Evolutionary conservation across 2,113 vertebrate species (phyloP), one percentile per base, ranked within the genome.

Genomic region (Machaerirhynchus nigripectus): DNA sequence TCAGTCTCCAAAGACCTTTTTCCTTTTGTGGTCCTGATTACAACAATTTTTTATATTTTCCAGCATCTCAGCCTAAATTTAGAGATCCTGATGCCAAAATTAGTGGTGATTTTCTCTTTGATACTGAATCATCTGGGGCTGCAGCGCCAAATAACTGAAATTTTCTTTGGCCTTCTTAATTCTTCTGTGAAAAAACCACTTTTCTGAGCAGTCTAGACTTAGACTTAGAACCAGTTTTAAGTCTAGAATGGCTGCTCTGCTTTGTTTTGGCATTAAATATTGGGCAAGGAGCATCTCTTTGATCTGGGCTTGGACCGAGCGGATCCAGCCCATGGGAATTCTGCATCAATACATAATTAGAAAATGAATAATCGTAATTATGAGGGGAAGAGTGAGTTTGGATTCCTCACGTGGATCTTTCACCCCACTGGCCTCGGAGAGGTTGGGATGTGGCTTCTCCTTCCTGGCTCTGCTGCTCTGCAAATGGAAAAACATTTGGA

Each of bases 401-500:
- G 37, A 15, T 95, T 76, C 22, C 57, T 71, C 15, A 30, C 0
- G 0, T 33, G n/a, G 37, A 27, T 79, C 50, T 67, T 49, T 31
- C 7, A 4, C 37, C 44, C 52, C 53, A 40, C 1, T 6, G 0
- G 17, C 33, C 79, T 68, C 2, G 4, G 23, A 2, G 2, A 15
- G 9, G 56, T 50, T 63, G 73, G 60, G 77, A 71, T 89, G 57
- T 8, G 3, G 33, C 55, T 49, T 65, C 80, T 86, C 55, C 50
- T 76, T 70, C 63, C 71, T 84, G 79, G 20, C 46, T 88, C 33
- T 0, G 5, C 55, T 61, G 70, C 75, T 73, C 70, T 96, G 67
- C 55, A 61, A 87, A 65, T 77, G 89, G 87, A 80, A 91, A 92
- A 94, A 79, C 28, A 64, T 53, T 79, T 47, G 19, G 15, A 78